Evolutionary conservation across 2,113 vertebrate species (phyloP).

Genomic region (Pelecanoides urinatrix): DNA sequence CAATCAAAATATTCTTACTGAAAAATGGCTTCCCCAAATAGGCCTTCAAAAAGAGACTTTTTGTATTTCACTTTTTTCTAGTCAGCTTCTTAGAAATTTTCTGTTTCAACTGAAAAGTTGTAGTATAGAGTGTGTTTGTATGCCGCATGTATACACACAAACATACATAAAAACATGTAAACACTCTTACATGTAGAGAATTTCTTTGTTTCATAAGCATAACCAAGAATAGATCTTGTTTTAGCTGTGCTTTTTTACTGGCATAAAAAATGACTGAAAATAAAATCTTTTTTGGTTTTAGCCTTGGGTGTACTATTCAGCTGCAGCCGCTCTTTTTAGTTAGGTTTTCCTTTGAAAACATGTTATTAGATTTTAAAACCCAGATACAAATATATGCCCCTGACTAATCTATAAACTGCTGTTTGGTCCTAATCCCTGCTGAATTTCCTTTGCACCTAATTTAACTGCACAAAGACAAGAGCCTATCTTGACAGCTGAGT

Average conservation of each 20-base stretch:
- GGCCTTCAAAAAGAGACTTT: background rate
- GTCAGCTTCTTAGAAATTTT: background rate
- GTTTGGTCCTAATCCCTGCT: background rate
- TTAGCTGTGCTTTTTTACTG: background rate
- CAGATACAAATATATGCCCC: background rate
- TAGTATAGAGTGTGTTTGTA: background rate
- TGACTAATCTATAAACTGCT: background rate
- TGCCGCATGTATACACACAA: background rate
- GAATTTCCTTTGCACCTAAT: background rate
- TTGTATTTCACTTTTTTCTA: background rate
- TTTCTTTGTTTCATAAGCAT: background rate
- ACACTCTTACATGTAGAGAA: background rate
- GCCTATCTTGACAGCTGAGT: background rate
- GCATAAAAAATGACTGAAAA: background rate
- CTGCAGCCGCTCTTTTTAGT: background rate
- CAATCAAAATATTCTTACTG: background rate
- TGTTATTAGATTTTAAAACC: background rate
- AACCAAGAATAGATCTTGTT: background rate
- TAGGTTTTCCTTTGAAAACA: background rate
- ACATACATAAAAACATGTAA: background rate
- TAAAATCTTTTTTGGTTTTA: background rate
- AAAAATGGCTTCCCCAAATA: background rate
- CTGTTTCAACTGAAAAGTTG: background rate
- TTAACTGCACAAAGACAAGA: background rate
- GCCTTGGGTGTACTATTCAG: background rate